Base-by-base conservation (phyloP, 1,140 invertebrate genomes). In the Heliconius hewitsoni region DNA sequence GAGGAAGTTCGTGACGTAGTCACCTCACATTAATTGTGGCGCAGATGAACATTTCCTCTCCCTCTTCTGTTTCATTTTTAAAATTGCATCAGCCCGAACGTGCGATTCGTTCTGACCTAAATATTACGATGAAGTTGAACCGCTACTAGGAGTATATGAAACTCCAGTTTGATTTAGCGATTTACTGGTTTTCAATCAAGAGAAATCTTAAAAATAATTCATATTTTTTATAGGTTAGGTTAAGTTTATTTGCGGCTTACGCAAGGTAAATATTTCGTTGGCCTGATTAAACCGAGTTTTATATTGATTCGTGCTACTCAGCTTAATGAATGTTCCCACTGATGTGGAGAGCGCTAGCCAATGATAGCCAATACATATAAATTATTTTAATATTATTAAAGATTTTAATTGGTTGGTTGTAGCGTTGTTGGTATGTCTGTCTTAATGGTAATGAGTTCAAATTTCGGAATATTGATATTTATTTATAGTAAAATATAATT, bases 51-150 rank as follows among this genome's bases (percentile, higher is more conserved):
- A 83, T 85, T 83, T 83, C 66, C 80, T 81, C 80, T 83, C 66
- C 55, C 80, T 81, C 80, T 86, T 80, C 80, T 83, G 79, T 87
- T 89, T 86, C 84, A 86, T 85, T 89, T 88, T 83, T 81, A 86
- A 85, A 88, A 89, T 86, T 87, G 84, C 86, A 84, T 78, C 55
- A 55, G 71, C 72, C 50, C 18, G 77, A 73, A 90, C 86, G 87
- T 86, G 86, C 83, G 79, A 78, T 79, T 82, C 83, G 77, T 77
- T 81, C 81, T 86, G 85, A 89, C 86, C 85, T 86, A 85, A 86
- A 88, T 89, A 90, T 90, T 87, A 86, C 81, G 79, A 73, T 72
- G 77, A 77, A 79, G 77, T 74, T 81, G 74, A 70, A 79, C 82
- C 70, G 71, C 34, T n/a, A 74, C 60, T 74, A 71, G 80, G 80